A percentile compares a stretch with the other conserved stretches of the same genome.
phyloP scores from a whole-genome alignment of 2,113 vertebrate species.

The Aegotheles bennettii region DNA sequence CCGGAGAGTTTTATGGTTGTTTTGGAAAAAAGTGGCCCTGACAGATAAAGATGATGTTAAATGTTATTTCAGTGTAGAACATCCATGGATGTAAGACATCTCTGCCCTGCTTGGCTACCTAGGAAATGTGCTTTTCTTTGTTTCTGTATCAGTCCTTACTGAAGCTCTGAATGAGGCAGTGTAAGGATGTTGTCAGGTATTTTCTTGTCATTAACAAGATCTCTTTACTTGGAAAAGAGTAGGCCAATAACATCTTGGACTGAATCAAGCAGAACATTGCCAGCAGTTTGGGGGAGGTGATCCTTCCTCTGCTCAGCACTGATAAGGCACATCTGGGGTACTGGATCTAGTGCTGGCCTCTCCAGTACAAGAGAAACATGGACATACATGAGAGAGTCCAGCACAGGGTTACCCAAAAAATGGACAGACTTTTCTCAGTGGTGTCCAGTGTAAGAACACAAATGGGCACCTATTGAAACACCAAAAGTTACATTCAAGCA shows the following conservation, averaged over 20 bases:
- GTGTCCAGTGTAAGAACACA: neutral
- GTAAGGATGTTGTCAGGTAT: neutral
- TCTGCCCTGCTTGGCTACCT: neutral
- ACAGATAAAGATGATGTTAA: neutral
- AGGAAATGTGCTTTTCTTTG: neutral
- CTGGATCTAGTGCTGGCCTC: neutral
- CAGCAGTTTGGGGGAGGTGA: neutral
- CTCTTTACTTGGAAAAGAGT: neutral
- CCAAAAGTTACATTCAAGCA: neutral
- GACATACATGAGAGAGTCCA: neutral
- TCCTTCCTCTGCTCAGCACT: neutral
- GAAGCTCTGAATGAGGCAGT: neutral
- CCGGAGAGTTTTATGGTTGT: neutral
- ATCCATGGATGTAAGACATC: neutral
- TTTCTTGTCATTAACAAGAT: neutral
- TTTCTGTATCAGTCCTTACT: neutral
- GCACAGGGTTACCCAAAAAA: neutral
- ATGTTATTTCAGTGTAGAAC: neutral
- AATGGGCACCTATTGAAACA: neutral
- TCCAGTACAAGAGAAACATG: neutral
- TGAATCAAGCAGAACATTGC: neutral
- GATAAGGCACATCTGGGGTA: neutral
- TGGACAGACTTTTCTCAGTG: neutral
- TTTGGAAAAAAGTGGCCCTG: neutral
- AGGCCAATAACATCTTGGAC: neutral